A percentile compares a stretch with the other conserved stretches of the same genome.
phyloP scores from a whole-genome alignment of 1,140 invertebrate species.

The Papilio glaucus region DNA sequence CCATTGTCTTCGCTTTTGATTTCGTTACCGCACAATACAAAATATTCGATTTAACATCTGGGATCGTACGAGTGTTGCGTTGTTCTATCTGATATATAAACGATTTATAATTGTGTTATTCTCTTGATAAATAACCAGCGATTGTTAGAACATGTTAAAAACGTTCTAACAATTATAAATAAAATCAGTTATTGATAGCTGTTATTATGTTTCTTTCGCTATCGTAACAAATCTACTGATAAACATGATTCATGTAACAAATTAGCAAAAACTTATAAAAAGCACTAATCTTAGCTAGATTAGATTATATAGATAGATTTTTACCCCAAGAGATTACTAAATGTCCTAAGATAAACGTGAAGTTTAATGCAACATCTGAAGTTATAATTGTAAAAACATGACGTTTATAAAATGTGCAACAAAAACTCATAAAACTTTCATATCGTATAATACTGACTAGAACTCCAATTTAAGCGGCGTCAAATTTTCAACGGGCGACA shows the following conservation, averaged over 20 bases:
- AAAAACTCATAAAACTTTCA: background rate
- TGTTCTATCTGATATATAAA: constrained; percentile 7
- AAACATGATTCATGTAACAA: background rate
- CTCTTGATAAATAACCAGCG: constrained; percentile 1
- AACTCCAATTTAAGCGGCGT: constrained; percentile 6
- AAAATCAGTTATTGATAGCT: background rate
- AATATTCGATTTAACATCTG: background rate
- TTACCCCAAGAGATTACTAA: too few species aligned
- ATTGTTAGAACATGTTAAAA: constrained; percentile 8
- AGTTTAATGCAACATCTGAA: background rate
- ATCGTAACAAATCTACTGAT: background rate
- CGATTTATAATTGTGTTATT: constrained; percentile 10
- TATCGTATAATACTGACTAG: background rate
- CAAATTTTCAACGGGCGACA: constrained; percentile 17
- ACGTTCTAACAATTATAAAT: background rate
- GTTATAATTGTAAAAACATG: background rate
- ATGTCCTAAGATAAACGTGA: background rate
- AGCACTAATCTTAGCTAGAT: background rate
- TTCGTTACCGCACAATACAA: constrained; percentile 29
- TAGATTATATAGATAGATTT: too few species aligned
- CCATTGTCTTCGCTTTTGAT: constrained; percentile 33
- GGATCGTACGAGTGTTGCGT: constrained; percentile 11
- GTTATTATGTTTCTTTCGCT: background rate
- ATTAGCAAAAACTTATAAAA: background rate
- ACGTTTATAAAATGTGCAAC: constrained; percentile 6